Base-by-base conservation (phyloP, 92 coral and sea anemone species). In the Virgularia gustaviana region DNA sequence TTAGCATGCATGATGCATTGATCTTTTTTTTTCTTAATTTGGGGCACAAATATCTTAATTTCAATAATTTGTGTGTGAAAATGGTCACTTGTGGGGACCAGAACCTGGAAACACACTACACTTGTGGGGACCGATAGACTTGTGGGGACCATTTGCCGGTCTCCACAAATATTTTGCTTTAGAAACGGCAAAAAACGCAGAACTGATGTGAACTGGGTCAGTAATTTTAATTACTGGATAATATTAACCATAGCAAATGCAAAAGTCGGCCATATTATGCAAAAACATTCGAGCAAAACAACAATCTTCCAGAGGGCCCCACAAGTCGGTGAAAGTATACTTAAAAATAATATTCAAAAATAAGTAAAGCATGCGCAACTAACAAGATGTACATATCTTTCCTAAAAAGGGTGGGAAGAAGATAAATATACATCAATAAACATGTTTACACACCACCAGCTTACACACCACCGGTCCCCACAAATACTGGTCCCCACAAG, bases 91-190 rank as follows among this genome's bases (percentile, higher is more conserved):
- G n/a, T n/a, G n/a, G n/a, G n/a, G n/a, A n/a, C n/a, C n/a, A n/a
- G n/a, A n/a, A n/a, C n/a, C 20, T 45, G 53, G 15, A 24, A 24
- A 45, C 19, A 45, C 53, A 2, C 2, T 2, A 45, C 2, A 2
- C 19, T 45, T 45, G 53, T 45, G 53, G 53, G 53, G 53, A 45
- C 53, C 53, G 20, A 45, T 45, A 15, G 53, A 45, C 3, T 45
- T 45, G 53, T 45, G 53, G 53, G 20, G 53, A 45, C 53, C 53
- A 45, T 45, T 45, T 18, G 53, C 53, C 53, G 53, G 53, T 18
- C 53, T 24, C 53, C 53, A 45, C 53, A 45, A 45, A 45, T 45
- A 45, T 45, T 45, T 45, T 45, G 53, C 19, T 45, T 18, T 45
- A 45, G 53, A 45, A 45, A 9, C 19, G 53, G 19, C 20, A 15